These are phyloP conservation scores for Tenthredo notha DNA, from an alignment of 2,888 invertebrate species.

Conservation along the genomic window DNA sequence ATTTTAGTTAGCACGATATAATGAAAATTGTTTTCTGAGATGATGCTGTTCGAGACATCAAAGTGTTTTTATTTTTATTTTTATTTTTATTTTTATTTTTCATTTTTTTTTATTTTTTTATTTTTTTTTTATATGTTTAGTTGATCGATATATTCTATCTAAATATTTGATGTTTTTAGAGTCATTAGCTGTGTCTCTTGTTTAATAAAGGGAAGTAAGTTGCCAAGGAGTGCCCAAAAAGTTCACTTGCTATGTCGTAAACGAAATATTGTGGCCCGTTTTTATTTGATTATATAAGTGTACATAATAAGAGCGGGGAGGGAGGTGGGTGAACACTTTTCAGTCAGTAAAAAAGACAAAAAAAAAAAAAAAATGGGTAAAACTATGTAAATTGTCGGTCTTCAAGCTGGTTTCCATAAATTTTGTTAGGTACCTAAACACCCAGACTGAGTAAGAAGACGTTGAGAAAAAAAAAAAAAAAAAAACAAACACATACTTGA, in stretches of 20 bases:
- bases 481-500: conserved; percentile 60
- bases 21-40: conserved; percentile 43
- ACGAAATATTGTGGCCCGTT: conserved; percentile 32
- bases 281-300: conserved; percentile 27
- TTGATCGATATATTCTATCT: conserved; percentile 43
- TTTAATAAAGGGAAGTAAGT: background rate
- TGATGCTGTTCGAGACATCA: conserved; percentile 29
- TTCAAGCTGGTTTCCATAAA: background rate
- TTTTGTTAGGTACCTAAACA: conserved; percentile 44
- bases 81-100: background rate
- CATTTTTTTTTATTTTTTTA: background rate
- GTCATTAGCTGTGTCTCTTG: conserved; percentile 10
- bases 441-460: conserved; percentile 50
- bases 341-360: background rate
- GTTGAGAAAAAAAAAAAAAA: background rate
- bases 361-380: background rate
- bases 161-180: conserved; percentile 39
- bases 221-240: conserved; percentile 49
- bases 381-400: background rate
- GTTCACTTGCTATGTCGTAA: conserved; percentile 47
- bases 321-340: conserved; percentile 19
- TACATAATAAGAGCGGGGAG: conserved; percentile 13
- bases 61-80: conserved; percentile 24
- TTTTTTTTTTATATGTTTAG: background rate
- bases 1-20: conserved; percentile 56